A percentile compares a stretch with the other conserved stretches of the same genome.
phyloP scores from a whole-genome alignment of 2,888 invertebrate genomes.

The Deroplatys truncata region DNA sequence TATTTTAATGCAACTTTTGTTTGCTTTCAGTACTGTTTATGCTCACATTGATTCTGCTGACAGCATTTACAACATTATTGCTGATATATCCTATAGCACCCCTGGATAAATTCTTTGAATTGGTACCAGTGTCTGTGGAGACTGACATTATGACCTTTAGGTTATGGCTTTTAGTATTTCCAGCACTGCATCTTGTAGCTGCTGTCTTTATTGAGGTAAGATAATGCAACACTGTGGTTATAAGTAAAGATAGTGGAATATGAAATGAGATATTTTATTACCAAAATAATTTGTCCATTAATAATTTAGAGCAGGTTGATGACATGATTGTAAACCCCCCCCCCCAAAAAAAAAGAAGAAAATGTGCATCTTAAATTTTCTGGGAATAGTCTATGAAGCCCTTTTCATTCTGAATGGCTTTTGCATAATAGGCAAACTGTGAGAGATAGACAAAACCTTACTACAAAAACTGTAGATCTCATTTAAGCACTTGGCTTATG shows the following conservation, averaged over 20 bases:
- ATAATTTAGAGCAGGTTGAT: not conserved
- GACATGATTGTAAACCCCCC: no score
- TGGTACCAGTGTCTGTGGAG: constrained; percentile 44
- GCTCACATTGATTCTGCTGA: constrained; percentile 52
- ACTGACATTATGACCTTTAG: constrained; percentile 46
- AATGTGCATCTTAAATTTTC: no score
- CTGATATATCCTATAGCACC: constrained; percentile 53
- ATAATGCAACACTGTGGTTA: not conserved
- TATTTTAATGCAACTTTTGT: not conserved
- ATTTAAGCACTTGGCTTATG: no score
- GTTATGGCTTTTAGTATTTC: constrained; percentile 54
- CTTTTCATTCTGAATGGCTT: no score
- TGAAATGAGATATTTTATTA: not conserved
- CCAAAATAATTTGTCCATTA: not conserved
- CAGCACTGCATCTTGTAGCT: constrained; percentile 54
- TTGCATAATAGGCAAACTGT: no score
- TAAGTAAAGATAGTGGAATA: not conserved
- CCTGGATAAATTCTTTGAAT: constrained; percentile 55
- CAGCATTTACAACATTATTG: constrained; percentile 54
- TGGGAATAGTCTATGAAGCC: no score
- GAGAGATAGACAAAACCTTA: no score
- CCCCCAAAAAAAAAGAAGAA: no score
- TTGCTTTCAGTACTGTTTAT: constrained; percentile 55
- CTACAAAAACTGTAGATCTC: no score
- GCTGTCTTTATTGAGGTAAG: constrained; percentile 60